Evolutionary conservation across 1,140 invertebrate genomes (phyloP).

Genomic region (Zaprionus ornatus): DNA sequence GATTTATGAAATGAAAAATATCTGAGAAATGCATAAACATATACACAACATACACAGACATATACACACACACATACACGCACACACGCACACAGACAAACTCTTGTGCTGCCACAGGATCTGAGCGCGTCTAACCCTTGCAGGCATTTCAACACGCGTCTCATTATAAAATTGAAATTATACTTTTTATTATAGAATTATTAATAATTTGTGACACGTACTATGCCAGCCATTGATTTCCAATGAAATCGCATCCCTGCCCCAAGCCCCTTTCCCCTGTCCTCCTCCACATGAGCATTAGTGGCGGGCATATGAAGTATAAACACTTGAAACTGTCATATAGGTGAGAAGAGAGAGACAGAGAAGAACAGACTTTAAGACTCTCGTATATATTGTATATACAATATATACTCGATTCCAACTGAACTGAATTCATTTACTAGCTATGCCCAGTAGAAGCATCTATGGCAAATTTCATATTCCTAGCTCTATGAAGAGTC

Average conservation of each 20-base stretch:
- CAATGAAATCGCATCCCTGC: conserved; percentile 52
- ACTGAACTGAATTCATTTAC: too few relatives aligned
- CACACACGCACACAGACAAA: neutral
- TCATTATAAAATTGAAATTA: conserved; percentile 80
- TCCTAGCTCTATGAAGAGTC: too few relatives aligned
- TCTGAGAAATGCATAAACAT: conserved; percentile 5
- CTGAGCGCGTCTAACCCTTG: conserved; percentile 1
- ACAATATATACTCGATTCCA: too few relatives aligned
- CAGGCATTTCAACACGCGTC: conserved; percentile 69
- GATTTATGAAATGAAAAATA: conserved; percentile 77
- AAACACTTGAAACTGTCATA: neutral
- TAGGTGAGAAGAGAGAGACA: neutral
- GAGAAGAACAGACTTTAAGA: too few relatives aligned
- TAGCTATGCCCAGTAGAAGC: too few relatives aligned
- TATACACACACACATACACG: neutral
- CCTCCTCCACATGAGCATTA: too few relatives aligned
- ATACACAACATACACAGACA: neutral
- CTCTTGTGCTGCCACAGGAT: conserved; percentile 24
- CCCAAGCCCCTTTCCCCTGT: neutral
- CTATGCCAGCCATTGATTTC: conserved; percentile 52
- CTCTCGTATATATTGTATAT: too few relatives aligned
- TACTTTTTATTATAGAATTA: conserved; percentile 80
- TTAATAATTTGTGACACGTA: conserved; percentile 81
- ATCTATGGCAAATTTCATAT: too few relatives aligned
- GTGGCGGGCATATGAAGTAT: too few relatives aligned